Evolutionary conservation across 2,113 vertebrate species (phyloP).

Genomic region (Melanotaenia duboulayi): DNA sequence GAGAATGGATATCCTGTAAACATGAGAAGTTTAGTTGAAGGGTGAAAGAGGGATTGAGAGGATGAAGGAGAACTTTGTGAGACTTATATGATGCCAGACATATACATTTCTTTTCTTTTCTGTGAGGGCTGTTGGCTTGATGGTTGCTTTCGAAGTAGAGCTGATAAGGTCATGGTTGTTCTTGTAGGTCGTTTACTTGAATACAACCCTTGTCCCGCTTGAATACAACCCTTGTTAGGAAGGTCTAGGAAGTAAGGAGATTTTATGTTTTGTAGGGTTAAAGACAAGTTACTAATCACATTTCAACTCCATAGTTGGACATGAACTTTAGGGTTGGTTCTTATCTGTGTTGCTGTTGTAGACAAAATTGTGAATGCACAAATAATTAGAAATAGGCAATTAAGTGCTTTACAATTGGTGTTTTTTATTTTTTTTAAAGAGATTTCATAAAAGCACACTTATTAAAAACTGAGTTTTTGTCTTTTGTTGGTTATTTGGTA

Average conservation of each 20-base stretch:
- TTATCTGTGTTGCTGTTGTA: not conserved
- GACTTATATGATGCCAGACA: not conserved
- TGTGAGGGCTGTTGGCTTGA: constrained; percentile 43
- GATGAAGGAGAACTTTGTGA: not conserved
- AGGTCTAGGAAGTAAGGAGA: not conserved
- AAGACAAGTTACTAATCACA: not conserved
- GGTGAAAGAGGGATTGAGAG: too few relatives aligned
- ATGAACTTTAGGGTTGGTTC: not conserved
- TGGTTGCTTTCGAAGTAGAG: constrained; percentile 21
- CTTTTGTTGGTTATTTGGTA: not conserved
- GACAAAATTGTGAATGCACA: too few relatives aligned
- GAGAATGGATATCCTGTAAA: not conserved
- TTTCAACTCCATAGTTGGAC: not conserved
- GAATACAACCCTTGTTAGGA: not conserved
- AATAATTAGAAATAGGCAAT: too few relatives aligned
- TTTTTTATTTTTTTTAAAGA: too few relatives aligned
- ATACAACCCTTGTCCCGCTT: not conserved
- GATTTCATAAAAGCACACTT: too few relatives aligned
- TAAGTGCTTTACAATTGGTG: not conserved
- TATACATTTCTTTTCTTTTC: constrained; percentile 14
- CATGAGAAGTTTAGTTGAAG: not conserved
- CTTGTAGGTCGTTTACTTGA: constrained; percentile 4
- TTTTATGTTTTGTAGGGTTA: not conserved
- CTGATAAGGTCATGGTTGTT: constrained; percentile 40
- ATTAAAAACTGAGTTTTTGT: too few relatives aligned